Conservation (phyloP, 2,888 invertebrate genomes). For the Dastarcus helophoroides region DNA sequence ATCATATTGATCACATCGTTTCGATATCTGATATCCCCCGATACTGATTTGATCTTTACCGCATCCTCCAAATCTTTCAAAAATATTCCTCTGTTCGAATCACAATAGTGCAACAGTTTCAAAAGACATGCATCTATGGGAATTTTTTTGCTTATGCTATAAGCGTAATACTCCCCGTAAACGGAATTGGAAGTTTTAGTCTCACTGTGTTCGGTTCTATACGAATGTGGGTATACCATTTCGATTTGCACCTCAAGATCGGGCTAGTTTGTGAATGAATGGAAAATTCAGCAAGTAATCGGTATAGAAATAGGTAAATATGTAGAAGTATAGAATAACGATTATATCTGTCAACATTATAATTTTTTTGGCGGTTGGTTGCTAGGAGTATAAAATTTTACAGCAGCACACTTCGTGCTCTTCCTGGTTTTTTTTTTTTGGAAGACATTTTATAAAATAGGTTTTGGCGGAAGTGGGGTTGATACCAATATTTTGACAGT, state of each 20-base stretch:
- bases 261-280: too few species aligned
- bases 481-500: too few species aligned
- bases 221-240: slow-evolving; percentile 35
- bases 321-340: slow-evolving; percentile 29
- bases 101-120: slow-evolving; percentile 34
- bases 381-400: too few species aligned
- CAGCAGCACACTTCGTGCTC: too few species aligned
- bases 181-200: slow-evolving; percentile 31
- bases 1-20: slow-evolving; percentile 29
- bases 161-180: slow-evolving; percentile 32
- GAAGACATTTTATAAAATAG: too few species aligned
- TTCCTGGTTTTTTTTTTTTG: too few species aligned
- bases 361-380: too few species aligned
- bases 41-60: slow-evolving; percentile 32
- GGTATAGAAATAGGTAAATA: slow-evolving; percentile 32
- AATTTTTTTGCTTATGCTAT: slow-evolving; percentile 26
- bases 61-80: slow-evolving; percentile 29
- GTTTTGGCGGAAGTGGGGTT: too few species aligned
- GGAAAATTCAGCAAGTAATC: slow-evolving; percentile 32
- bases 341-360: slow-evolving; percentile 25
- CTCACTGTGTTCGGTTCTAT: slow-evolving; percentile 34
- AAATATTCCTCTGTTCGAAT: slow-evolving; percentile 27
- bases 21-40: slow-evolving; percentile 26
- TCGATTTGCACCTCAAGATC: too few species aligned
- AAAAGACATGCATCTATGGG: slow-evolving; percentile 30